These are phyloP conservation scores for Ichneumoninae sp. DNA, from an alignment of 2,888 invertebrate species.

Conservation along the genomic window DNA sequence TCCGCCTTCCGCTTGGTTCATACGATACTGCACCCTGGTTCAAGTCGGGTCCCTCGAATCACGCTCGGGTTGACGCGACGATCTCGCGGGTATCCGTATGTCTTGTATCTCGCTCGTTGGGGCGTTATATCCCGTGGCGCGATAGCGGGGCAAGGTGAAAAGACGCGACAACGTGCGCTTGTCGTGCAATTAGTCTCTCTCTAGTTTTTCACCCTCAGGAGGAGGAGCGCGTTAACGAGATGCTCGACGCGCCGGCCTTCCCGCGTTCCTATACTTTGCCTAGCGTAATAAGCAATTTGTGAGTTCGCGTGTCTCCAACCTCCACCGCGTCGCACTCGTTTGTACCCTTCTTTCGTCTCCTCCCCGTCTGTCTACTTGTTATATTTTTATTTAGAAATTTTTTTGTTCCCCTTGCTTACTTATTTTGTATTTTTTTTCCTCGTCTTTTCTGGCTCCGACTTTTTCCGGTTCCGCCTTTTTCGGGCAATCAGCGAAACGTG, in stretches of 20 bases:
- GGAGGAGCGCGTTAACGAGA: conserved; percentile 71
- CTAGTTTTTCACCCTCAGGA: conserved; percentile 43
- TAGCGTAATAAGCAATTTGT: conserved; percentile 64
- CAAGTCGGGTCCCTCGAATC: conserved; percentile 10
- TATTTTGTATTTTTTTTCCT: neutral
- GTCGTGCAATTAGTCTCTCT: conserved; percentile 62
- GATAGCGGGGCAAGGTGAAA: conserved; percentile 33
- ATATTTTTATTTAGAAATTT: conserved; percentile 20
- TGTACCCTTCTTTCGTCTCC: conserved; percentile 24
- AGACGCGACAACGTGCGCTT: conserved; percentile 52
- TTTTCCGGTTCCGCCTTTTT: conserved; percentile 15
- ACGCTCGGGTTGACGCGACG: conserved; percentile 16
- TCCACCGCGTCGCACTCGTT: conserved; percentile 37
- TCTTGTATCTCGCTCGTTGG: conserved; percentile 29
- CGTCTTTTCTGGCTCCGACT: neutral
- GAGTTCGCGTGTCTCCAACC: conserved; percentile 46
- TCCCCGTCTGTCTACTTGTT: conserved; percentile 25
- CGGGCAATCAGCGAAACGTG: conserved; percentile 47
- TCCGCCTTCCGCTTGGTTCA: conserved; percentile 3
- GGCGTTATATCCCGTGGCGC: conserved; percentile 6
- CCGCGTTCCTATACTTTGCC: conserved; percentile 40
- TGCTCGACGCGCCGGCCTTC: conserved; percentile 61
- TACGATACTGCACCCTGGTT: neutral
- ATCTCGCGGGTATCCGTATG: conserved; percentile 10
- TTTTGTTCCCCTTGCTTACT: neutral